Conservation (phyloP, 2,797 vertebrate genomes). For the Hafferia zeledoni region DNA sequence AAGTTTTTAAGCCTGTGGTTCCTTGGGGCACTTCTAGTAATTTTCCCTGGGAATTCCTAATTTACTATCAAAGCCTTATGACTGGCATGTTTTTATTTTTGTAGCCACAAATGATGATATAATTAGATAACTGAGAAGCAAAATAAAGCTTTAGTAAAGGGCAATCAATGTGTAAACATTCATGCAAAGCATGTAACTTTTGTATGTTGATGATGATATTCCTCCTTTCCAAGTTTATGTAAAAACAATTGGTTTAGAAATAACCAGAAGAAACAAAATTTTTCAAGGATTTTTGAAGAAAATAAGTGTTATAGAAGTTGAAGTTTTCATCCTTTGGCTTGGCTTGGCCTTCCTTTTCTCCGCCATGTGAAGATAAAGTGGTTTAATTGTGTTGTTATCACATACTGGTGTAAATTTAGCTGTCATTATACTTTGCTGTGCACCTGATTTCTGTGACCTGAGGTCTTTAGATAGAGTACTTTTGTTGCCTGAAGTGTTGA, state of each 20-base stretch:
- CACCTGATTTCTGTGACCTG: background rate
- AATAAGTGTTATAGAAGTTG: background rate
- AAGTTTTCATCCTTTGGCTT: background rate
- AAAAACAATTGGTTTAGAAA: background rate
- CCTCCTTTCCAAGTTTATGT: background rate
- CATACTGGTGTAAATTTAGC: background rate
- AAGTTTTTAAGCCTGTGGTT: background rate
- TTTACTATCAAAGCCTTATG: background rate
- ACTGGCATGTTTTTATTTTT: background rate
- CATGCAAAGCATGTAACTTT: background rate
- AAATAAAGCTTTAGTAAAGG: background rate
- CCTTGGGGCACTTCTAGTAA: background rate
- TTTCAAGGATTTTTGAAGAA: background rate
- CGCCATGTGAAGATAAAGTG: background rate
- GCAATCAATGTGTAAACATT: background rate
- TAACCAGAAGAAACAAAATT: background rate
- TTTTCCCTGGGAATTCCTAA: background rate
- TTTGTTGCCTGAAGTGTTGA: background rate
- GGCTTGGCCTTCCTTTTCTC: background rate
- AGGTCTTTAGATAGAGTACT: background rate
- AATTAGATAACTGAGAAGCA: background rate
- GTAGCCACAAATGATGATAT: background rate
- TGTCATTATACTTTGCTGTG: background rate
- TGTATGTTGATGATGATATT: background rate
- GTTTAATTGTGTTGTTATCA: background rate